Conservation (phyloP, 2,888 invertebrate species). For the Sesia bembeciformis region DNA sequence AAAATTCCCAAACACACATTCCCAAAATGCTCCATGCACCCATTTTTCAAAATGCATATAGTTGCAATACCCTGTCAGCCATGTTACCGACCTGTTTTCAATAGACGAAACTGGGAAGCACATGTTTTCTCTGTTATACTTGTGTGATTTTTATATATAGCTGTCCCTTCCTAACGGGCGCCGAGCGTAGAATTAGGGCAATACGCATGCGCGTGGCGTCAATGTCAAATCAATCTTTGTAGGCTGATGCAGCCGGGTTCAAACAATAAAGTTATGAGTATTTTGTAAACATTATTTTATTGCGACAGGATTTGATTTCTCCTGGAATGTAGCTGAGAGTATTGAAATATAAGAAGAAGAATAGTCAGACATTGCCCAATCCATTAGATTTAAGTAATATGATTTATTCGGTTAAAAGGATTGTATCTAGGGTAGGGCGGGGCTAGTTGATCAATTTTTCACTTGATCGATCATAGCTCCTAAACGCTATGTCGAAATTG, state of each 20-base stretch:
- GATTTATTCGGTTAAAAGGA: too few species aligned
- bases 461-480: too few species aligned
- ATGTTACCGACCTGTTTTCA: conserved; percentile 50
- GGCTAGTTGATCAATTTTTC: too few species aligned
- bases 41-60: conserved; percentile 26
- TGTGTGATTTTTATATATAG: conserved; percentile 16
- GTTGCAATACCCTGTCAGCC: conserved; percentile 59
- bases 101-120: conserved; percentile 24
- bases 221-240: conserved; percentile 73
- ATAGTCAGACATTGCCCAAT: too few species aligned
- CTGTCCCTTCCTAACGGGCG: conserved; percentile 31
- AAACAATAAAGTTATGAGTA: conserved; percentile 16
- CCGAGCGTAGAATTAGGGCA: conserved; percentile 57
- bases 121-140: conserved; percentile 32
- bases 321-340: too few species aligned
- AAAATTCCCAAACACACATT: neutral
- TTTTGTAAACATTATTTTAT: neutral
- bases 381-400: too few species aligned
- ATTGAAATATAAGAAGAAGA: too few species aligned
- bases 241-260: conserved; percentile 62
- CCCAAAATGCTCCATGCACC: neutral
- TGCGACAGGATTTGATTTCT: too few species aligned
- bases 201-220: conserved; percentile 68
- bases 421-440: too few species aligned
- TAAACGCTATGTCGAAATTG: too few species aligned